phyloP scores from a whole-genome alignment of 2,888 invertebrate genomes.

The Andrena camellia region DNA sequence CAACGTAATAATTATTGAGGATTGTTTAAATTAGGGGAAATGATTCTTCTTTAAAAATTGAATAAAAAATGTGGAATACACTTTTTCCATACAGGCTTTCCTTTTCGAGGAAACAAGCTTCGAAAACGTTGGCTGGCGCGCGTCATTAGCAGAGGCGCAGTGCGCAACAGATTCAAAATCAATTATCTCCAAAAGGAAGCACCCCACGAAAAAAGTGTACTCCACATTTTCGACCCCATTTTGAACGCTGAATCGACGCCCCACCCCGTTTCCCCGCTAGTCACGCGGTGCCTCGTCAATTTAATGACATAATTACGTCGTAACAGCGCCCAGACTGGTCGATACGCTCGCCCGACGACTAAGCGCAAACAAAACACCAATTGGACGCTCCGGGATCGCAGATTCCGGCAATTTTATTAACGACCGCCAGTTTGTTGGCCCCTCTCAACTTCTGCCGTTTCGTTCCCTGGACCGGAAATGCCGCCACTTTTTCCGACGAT shows the following conservation, averaged over 20 bases:
- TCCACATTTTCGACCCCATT: neutral
- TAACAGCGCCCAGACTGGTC: neutral
- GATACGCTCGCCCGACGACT: constrained; percentile 1
- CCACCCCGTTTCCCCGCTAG: neutral
- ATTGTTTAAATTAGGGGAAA: too few relatives aligned
- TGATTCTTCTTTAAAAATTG: neutral
- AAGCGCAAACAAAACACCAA: neutral
- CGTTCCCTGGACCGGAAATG: constrained; percentile 15
- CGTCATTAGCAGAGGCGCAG: neutral
- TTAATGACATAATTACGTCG: too few relatives aligned
- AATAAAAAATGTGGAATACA: neutral
- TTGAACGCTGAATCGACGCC: neutral
- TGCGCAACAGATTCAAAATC: neutral
- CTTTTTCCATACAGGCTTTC: neutral
- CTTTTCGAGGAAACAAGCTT: neutral
- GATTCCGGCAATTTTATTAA: constrained; percentile 19
- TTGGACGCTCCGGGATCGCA: neutral
- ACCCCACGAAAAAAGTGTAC: neutral
- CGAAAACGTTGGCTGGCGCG: neutral
- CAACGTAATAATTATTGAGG: too few relatives aligned
- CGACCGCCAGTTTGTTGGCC: constrained; percentile 1
- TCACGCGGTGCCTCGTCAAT: neutral
- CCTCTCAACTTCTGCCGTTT: constrained; percentile 19
- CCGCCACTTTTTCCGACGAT: constrained; percentile 19
- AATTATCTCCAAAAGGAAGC: neutral